Evolutionary conservation across 2,797 vertebrate species (phyloP).

Genomic region (Enteromius argenteus): DNA sequence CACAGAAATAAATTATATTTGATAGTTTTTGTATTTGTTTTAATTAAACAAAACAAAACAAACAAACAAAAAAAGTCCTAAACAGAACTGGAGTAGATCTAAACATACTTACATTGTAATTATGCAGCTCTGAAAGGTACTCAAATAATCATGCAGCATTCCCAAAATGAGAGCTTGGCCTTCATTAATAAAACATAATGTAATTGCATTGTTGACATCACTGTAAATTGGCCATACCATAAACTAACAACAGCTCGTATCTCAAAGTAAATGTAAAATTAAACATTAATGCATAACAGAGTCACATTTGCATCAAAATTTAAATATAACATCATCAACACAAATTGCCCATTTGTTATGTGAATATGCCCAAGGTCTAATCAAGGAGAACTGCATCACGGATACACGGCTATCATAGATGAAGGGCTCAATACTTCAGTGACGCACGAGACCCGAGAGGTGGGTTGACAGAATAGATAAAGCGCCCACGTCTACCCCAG

Average conservation of each 20-base stretch:
- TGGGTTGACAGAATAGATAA: constrained; percentile 49
- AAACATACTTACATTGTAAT: background rate
- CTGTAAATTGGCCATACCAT: background rate
- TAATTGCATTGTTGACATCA: background rate
- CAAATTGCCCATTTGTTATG: background rate
- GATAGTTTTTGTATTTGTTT: no score
- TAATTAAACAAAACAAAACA: no score
- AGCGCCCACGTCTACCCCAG: constrained; percentile 20
- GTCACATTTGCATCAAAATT: background rate
- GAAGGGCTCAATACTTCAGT: constrained; percentile 35
- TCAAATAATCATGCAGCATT: no score
- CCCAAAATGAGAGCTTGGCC: background rate
- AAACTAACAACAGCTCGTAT: background rate
- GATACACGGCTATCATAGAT: background rate
- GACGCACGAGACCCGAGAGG: constrained; percentile 9
- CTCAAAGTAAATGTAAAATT: constrained; percentile 6
- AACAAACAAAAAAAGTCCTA: no score
- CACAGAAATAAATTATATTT: no score
- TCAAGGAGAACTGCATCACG: background rate
- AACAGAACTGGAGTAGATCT: background rate
- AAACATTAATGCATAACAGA: background rate
- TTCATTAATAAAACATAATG: constrained; percentile 1
- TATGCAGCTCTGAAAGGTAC: background rate
- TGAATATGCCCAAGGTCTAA: constrained; percentile 17
- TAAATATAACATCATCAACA: background rate